These are phyloP conservation scores for Agapostemon virescens DNA, from an alignment of 2,888 invertebrate species.

Conservation along the genomic window DNA sequence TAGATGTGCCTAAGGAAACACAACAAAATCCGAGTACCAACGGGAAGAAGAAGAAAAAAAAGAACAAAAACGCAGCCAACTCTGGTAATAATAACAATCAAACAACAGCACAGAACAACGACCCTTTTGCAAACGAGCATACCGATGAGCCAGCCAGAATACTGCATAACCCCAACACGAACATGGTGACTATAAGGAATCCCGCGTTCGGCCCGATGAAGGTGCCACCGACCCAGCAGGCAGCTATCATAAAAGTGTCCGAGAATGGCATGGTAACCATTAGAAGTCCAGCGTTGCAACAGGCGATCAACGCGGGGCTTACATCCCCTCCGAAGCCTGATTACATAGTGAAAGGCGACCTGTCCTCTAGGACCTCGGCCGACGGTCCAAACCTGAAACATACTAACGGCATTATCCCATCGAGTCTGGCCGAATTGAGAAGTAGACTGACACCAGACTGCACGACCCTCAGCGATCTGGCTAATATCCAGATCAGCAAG, in stretches of 20 bases:
- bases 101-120: constrained; percentile 52
- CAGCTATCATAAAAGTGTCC: constrained; percentile 85
- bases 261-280: constrained; percentile 93
- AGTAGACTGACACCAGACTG: constrained; percentile 73
- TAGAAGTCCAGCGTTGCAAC: constrained; percentile 86
- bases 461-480: constrained; percentile 73
- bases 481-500: constrained; percentile 79
- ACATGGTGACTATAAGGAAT: constrained; percentile 89
- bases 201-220: constrained; percentile 87
- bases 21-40: constrained; percentile 72
- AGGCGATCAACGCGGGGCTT: constrained; percentile 79
- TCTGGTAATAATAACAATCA: constrained; percentile 51
- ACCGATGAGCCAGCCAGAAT: constrained; percentile 79
- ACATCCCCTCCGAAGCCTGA: constrained; percentile 78
- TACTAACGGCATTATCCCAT: constrained; percentile 72
- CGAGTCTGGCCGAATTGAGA: constrained; percentile 75
- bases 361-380: constrained; percentile 53
- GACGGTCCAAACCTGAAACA: constrained; percentile 65
- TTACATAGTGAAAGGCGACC: constrained; percentile 77
- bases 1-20: constrained; percentile 67
- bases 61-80: constrained; percentile 70
- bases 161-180: constrained; percentile 81
- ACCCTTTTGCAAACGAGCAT: constrained; percentile 62
- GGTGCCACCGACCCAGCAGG: constrained; percentile 83
- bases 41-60: constrained; percentile 81